Percentiles rank a stretch among this genome's conserved stretches.
Conservation (phyloP, 2,113 vertebrate genomes). For the Oncorhynchus masou region DNA sequence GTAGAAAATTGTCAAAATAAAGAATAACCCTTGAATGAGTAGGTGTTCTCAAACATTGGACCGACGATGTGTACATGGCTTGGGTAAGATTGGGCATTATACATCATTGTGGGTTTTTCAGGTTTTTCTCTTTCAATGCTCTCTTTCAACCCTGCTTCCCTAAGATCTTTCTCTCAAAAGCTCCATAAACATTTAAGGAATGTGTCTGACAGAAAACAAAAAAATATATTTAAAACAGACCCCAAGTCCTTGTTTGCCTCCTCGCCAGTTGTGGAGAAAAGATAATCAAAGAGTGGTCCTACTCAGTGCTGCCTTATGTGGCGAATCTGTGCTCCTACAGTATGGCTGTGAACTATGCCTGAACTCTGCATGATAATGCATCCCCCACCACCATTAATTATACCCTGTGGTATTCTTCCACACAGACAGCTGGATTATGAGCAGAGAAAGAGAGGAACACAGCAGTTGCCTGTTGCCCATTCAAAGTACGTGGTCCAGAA, state of each 20-base stretch:
- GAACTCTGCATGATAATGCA: no score
- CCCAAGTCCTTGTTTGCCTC: slow-evolving; percentile 26
- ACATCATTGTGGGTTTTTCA: slow-evolving; percentile 20
- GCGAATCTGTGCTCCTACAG: slow-evolving; percentile 1
- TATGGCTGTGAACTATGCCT: slow-evolving; percentile 3
- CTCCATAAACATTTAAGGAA: slow-evolving; percentile 60
- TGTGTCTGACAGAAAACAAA: slow-evolving; percentile 31
- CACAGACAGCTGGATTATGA: no score
- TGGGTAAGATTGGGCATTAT: neutral
- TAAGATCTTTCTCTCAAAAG: slow-evolving; percentile 20
- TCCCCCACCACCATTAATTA: no score
- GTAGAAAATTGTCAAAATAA: no score
- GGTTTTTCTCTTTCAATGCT: slow-evolving; percentile 18
- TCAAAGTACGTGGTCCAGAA: no score
- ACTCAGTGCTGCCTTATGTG: slow-evolving; percentile 12
- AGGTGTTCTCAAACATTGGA: no score
- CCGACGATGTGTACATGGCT: neutral
- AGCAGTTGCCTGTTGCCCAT: no score
- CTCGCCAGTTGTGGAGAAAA: neutral
- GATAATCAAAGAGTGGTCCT: neutral
- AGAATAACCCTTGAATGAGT: no score
- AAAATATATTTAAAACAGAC: slow-evolving; percentile 27
- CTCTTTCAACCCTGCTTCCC: no score
- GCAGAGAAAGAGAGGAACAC: no score
- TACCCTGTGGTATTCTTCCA: no score